These are phyloP conservation scores for Zosterops japonicus DNA, from an alignment of 2,113 vertebrate genomes.

Conservation along the genomic window DNA sequence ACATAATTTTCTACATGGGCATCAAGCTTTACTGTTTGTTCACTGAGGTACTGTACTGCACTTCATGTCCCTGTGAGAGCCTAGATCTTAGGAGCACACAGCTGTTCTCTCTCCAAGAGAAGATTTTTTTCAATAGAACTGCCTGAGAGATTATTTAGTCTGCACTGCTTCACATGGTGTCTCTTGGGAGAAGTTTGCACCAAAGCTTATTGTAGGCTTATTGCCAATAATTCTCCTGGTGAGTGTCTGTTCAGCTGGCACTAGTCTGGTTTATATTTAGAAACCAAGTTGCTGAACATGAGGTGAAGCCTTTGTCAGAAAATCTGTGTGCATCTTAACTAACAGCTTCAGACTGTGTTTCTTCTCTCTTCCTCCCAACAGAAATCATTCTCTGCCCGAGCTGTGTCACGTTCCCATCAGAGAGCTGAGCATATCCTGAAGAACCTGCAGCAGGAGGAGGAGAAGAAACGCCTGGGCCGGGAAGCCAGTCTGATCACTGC, in stretches of 20 bases:
- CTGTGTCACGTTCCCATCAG: conserved; percentile 96
- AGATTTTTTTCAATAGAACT: not conserved
- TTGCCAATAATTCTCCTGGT: not conserved
- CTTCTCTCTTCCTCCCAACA: conserved; percentile 46
- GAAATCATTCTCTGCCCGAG: conserved; percentile 98
- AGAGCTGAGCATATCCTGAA: conserved; percentile 97
- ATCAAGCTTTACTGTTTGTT: not conserved
- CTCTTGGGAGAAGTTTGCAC: not conserved
- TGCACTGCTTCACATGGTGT: not conserved
- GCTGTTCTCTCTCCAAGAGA: not conserved
- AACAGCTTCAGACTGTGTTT: not conserved
- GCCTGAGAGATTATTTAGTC: not conserved
- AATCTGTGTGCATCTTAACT: not conserved
- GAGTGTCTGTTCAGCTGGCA: not conserved
- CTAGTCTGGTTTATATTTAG: not conserved
- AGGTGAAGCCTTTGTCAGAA: not conserved
- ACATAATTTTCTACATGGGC: not conserved
- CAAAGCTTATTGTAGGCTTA: not conserved
- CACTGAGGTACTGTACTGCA: not conserved
- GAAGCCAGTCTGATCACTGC: conserved; percentile 98
- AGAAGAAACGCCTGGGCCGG: conserved; percentile 91
- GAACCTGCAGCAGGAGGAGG: conserved; percentile 97
- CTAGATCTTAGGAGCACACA: not conserved
- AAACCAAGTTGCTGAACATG: not conserved
- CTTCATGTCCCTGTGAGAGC: not conserved